Evolutionary conservation across 2,888 invertebrate genomes (phyloP).

Genomic region (Cybosia mesomella): DNA sequence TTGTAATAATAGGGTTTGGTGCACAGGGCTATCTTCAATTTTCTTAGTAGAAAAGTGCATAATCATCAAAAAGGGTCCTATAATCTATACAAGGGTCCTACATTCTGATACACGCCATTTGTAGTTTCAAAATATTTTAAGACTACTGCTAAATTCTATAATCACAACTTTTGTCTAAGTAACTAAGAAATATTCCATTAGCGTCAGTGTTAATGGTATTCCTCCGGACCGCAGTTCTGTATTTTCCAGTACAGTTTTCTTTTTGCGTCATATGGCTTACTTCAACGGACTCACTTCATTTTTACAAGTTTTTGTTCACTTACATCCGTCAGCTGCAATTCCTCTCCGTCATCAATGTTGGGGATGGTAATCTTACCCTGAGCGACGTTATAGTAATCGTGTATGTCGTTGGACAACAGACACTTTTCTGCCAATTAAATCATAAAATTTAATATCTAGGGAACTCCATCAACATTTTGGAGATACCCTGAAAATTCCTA

Average conservation of each 20-base stretch:
- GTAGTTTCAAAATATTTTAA: constrained; percentile 31
- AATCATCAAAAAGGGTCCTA: constrained; percentile 1
- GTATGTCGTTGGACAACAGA: constrained; percentile 94
- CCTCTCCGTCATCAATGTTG: constrained; percentile 97
- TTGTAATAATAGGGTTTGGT: constrained; percentile 48
- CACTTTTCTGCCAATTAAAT: constrained; percentile 90
- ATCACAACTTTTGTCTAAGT: constrained; percentile 20
- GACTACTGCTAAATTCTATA: constrained; percentile 19
- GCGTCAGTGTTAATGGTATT: constrained; percentile 59
- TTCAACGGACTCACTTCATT: constrained; percentile 38
- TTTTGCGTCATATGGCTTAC: constrained; percentile 39
- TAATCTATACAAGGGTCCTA: constrained; percentile 25
- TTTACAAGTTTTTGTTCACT: constrained; percentile 80
- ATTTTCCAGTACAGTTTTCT: constrained; percentile 48
- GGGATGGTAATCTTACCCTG: constrained; percentile 99
- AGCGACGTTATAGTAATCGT: constrained; percentile 97
- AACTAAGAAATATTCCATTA: constrained; percentile 53
- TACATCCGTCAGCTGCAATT: constrained; percentile 95
- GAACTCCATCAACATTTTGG: constrained; percentile 20
- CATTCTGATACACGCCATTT: constrained; percentile 34
- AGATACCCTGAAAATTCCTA: constrained; percentile 46
- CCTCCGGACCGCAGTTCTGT: constrained; percentile 31
- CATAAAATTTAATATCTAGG: constrained; percentile 56
- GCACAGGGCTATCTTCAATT: constrained; percentile 51
- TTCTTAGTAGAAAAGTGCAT: constrained; percentile 15